Base-by-base conservation (phyloP, 2,888 invertebrate genomes). In the Mimas tiliae region DNA sequence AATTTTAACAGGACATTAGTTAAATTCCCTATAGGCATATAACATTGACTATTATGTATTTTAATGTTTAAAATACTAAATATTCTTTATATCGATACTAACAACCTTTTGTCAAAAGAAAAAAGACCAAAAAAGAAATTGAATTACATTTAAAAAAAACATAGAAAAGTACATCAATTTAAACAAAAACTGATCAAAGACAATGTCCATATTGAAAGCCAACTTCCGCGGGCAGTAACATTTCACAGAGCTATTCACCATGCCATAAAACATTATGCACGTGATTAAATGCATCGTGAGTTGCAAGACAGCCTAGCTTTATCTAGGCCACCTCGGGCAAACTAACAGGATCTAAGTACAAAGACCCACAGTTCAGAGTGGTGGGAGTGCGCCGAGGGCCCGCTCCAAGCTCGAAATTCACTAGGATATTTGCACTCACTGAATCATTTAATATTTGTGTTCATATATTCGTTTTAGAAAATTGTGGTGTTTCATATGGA, bases 311-410 rank as follows among this genome's bases (percentile, higher is more conserved):
- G 53, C 53, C 33, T 63, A 66, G 63, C 52, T 63, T 63, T 66
- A 66, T 66, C 66, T 66, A 66, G 66, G 63, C 62, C 66, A 66
- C 63, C 63, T 66, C 66, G 66, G 63, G 51, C 66, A 47, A 66
- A 62, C 62, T 66, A 66, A 66, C 66, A 66, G 66, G 66, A 66
- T 63, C 66, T 63, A 63, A 66, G 66, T 66, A 63, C 66, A 66
- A 63, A 66, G 66, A 66, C 63, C 66, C 63, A 63, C 53, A 19
- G 52, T 52, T 45, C 42, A 34, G 27, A 48, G 33, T 66, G 63
- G 66, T 63, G 66, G 63, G 66, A 66, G 66, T 38, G 52, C 47
- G 47, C 33, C 21, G 47, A 53, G 62, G 51, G 62, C 50, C 45
- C 19, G 51, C 58, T 50, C 42, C 62, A 21, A 27, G 42, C 16